Evolutionary conservation across 2,797 vertebrate genomes (phyloP), one percentile per base, ranked within the genome.

Genomic region (Gobio occitaniae): DNA sequence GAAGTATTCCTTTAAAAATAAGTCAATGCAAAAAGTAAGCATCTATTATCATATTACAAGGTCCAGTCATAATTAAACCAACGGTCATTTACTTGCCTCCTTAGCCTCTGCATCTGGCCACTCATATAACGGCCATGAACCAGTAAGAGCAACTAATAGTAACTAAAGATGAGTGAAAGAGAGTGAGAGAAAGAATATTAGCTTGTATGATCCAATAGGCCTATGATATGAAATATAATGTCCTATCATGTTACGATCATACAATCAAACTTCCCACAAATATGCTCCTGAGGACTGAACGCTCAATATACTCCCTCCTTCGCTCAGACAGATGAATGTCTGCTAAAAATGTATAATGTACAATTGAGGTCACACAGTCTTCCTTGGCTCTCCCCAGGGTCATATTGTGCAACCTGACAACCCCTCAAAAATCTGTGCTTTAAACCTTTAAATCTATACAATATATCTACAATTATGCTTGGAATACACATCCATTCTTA

Each of bases 401-500:
- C 75, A 59, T 77, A n/a, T n/a, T 56, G 21, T 59, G 41, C 29
- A 11, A 32, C 25, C 12, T 63, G 76, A 4, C 3, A 63, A 61
- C 54, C n/a, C 17, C 71, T 16, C 10, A 13, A 52, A 38, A 16
- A 71, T 82, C 52, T 38, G 65, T 47, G 13, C 21, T 56, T 38
- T 41, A 48, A 36, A 38, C n/a, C 48, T 85, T 72, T 48, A 29
- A 47, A 78, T 52, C 50, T 50, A 44, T 44, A 82, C n/a, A 72
- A 61, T 66, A 61, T 50, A 81, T 69, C 47, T 50, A 74, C 19
- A 85, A 68, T 72, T 47, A 78, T 52, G 63, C 56, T 71, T 82
- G 17, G 3, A 25, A 61, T 56, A 32, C 25, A 82, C 75, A 84
- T 83, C n/a, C 38, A 72, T 87, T n/a, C 59, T 80, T 59, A 83